These are phyloP conservation scores for Pantelozetes paolii DNA, from an alignment of 2,888 invertebrate species.

Conservation along the genomic window DNA sequence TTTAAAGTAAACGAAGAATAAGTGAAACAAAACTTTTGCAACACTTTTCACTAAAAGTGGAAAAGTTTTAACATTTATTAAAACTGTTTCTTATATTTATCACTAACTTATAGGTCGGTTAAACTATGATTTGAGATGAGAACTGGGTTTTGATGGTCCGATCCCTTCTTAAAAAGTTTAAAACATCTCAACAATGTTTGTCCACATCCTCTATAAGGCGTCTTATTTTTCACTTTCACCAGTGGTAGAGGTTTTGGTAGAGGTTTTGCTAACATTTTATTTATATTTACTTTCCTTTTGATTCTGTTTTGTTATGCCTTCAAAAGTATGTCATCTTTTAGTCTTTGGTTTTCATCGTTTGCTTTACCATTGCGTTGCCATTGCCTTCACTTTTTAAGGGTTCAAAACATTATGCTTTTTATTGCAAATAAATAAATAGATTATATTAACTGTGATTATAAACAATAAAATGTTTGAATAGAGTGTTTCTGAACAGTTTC, in stretches of 20 bases:
- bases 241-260: background rate
- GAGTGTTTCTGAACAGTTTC: no score
- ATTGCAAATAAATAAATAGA: conserved; percentile 4
- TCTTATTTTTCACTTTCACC: conserved; percentile 15
- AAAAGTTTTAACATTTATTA: no score
- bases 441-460: background rate
- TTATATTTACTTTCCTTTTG: background rate
- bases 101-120: no score
- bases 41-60: no score
- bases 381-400: background rate
- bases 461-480: no score
- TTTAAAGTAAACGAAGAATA: no score
- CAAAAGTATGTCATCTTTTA: background rate
- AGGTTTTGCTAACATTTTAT: no score
- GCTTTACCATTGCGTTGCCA: no score
- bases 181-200: background rate
- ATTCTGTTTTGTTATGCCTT: conserved; percentile 8
- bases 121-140: background rate
- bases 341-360: background rate
- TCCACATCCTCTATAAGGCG: conserved; percentile 5
- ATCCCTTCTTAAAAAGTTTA: background rate
- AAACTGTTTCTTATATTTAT: no score
- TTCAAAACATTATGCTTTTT: background rate
- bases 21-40: no score
- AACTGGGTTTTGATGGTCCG: conserved; percentile 12